Evolutionary conservation across 1,140 invertebrate species (phyloP), one percentile per base, ranked within the genome.

Genomic region (Bombus superbus): DNA sequence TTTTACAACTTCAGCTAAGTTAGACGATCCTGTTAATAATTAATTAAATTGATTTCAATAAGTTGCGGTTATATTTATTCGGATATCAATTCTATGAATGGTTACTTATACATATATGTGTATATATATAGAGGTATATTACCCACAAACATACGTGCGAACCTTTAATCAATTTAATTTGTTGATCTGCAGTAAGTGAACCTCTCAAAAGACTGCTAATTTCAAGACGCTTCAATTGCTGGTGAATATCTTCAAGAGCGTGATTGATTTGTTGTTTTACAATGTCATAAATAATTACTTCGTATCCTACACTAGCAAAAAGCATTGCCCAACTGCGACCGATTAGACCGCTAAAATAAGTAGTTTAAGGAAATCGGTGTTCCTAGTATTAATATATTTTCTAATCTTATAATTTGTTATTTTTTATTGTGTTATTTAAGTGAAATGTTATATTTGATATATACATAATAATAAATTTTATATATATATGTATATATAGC

Each of bases 271-370:
- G 98, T 76, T 97, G 95, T 22, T 96, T 95, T 42, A 97, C 95
- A 59, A 98, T 97, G 93, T 99, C 98, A 93, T 97, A 99, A 47
- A 99, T 95, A 8, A 95, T 95, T 22, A 99, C 98, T 93, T 97
- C 95, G 93, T 99, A 99, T 13, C 98, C 98, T 44, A 97, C 98
- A n/a, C 97, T 97, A 1, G 98, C 98, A 95, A 99, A 99, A 6
- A 99, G 95, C 98, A 99, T 99, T 0, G 98, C 97, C 98, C 98
- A 99, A 91, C 98, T 99, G 78, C 97, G 96, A 15, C 98, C 99
- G 87, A 99, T 99, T 38, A 99, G 95, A 9, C 99, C 99, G 95
- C 98, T 99, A 93, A 69, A 96, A 96, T 85, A 81, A 53, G 44
- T 40, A 86, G 66, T 53, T 38, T 66, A 57, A 64, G 5, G 2